These are phyloP conservation scores for Nothoprocta pentlandii DNA, from an alignment of 2,113 vertebrate species.

Conservation along the genomic window DNA sequence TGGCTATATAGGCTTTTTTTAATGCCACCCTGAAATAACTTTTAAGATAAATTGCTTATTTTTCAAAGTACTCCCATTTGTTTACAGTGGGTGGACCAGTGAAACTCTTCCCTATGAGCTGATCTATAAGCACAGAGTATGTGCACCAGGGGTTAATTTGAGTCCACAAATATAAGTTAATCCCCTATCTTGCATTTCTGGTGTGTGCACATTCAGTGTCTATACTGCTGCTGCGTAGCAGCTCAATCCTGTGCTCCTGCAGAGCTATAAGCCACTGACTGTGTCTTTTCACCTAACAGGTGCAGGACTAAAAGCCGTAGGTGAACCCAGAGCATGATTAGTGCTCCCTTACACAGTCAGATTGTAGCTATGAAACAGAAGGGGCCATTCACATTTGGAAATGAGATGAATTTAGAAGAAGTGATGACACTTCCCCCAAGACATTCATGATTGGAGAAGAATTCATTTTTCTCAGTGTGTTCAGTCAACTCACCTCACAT, in stretches of 20 bases:
- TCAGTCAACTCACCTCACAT: fast-evolving
- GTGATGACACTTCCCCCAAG: neutral
- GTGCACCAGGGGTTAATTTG: neutral
- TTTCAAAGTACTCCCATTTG: neutral
- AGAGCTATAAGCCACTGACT: neutral
- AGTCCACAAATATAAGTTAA: fast-evolving
- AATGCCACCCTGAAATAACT: neutral
- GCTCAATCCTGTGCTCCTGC: neutral
- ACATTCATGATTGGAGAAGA: neutral
- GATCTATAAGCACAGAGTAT: neutral
- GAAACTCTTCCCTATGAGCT: neutral
- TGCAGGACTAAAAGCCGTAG: fast-evolving
- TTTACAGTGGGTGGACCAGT: neutral
- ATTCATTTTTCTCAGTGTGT: neutral
- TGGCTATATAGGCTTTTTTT: neutral
- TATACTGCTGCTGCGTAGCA: neutral
- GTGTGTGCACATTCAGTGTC: neutral
- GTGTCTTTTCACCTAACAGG: fast-evolving
- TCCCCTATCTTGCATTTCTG: neutral
- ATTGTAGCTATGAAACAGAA: neutral
- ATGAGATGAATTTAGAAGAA: neutral
- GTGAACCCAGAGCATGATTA: neutral
- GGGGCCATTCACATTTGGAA: neutral
- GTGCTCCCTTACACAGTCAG: fast-evolving
- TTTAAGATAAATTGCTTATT: fast-evolving